These are phyloP conservation scores for Cydia splendana DNA, from an alignment of 1,140 invertebrate species.

Conservation along the genomic window DNA sequence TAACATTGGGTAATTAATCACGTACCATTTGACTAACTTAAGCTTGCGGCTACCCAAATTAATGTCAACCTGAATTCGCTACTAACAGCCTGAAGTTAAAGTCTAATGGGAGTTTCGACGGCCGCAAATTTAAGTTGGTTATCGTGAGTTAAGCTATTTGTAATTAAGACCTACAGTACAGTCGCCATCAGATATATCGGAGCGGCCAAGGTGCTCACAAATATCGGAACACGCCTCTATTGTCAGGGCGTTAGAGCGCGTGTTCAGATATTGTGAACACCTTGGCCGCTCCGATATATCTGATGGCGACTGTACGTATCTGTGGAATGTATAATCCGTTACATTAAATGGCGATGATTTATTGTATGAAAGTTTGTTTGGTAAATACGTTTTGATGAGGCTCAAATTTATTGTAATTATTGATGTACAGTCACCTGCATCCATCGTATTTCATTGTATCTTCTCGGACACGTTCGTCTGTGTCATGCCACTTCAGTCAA, in stretches of 20 bases:
- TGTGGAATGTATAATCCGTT: constrained; percentile 7
- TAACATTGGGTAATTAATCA: constrained; percentile 17
- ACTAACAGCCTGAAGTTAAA: neutral
- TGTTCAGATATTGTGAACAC: too few relatives aligned
- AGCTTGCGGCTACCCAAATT: neutral
- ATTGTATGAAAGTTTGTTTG: constrained; percentile 13
- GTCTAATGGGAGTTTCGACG: neutral
- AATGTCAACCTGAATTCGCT: neutral
- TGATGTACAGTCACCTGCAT: neutral
- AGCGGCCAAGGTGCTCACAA: too few relatives aligned
- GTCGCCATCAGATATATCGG: too few relatives aligned
- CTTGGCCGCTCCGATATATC: too few relatives aligned
- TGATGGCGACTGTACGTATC: too few relatives aligned
- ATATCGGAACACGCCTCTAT: too few relatives aligned
- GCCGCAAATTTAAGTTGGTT: constrained; percentile 5
- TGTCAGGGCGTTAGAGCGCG: too few relatives aligned
- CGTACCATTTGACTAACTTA: constrained; percentile 22
- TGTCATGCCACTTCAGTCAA: too few relatives aligned
- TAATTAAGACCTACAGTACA: constrained; percentile 29
- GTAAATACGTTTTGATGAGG: constrained; percentile 8
- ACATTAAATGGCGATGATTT: constrained; percentile 19
- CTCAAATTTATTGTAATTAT: neutral
- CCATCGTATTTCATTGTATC: too few relatives aligned
- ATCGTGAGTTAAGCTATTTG: constrained; percentile 21
- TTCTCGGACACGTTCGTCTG: too few relatives aligned